Evolutionary conservation across 2,113 vertebrate genomes (phyloP), one percentile per base, ranked within the genome.

Genomic region (Turdus rufiventris): DNA sequence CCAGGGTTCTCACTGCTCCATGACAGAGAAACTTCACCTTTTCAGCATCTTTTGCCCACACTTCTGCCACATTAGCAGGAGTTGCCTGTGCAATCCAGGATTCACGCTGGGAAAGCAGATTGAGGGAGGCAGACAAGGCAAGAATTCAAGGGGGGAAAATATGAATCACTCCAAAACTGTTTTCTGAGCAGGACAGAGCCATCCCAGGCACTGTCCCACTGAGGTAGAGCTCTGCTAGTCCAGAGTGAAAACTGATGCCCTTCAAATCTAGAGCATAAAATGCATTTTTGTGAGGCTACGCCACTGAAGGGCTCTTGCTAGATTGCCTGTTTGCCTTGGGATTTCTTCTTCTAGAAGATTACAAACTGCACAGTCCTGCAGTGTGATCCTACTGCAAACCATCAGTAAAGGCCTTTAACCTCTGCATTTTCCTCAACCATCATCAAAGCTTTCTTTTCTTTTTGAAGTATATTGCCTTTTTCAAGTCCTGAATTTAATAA

Each of bases 251-350:
- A 36, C 50, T 45, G 9, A 18, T 50, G 51, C 28, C 48, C 11
- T 74, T 25, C 15, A 85, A 33, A 42, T 29, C 31, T 31, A 9
- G 36, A 73, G 65, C 40, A 47, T 16, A 20, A 47, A 81, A 15
- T 47, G 50, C 54, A 42, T 58, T 70, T 45, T 24, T 12, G 17
- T 50, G 85, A 74, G 33, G 40, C 53, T 17, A 20, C 7, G 5
- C 31, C 40, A 28, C 18, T 2, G n/a, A 54, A 54, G 23, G 40
- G 45, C 45, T 73, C 21, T 12, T 53, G 21, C 50, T n/a, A 12
- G 5, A 9, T 1, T n/a, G 24, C 50, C 40, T 2, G 0, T 10
- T 77, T 58, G 19, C 19, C 50, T n/a, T 2, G 42, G 54, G 77
- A 36, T 58, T 63, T 48, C 33, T 63, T 48, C 33, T 54, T 67